Evolutionary conservation across 2,888 invertebrate genomes (phyloP).

Genomic region (Diaprepes abbreviatus): DNA sequence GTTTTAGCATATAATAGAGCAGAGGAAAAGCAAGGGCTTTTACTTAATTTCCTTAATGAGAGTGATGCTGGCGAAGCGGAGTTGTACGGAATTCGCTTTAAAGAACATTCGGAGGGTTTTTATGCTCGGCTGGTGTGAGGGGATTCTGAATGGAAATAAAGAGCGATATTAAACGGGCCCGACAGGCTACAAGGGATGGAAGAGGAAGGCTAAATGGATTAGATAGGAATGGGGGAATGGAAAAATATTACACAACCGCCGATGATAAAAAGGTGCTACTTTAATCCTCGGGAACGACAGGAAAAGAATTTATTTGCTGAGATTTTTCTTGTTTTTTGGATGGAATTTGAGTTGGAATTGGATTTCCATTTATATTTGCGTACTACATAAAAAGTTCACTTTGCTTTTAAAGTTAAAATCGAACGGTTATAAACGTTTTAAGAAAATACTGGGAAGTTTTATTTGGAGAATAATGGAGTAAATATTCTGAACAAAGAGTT

Average conservation of each 20-base stretch:
- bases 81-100: constrained; percentile 44
- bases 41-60: constrained; percentile 51
- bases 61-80: constrained; percentile 34
- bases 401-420: no score
- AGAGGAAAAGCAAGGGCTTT: constrained; percentile 40
- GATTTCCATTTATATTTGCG: not conserved
- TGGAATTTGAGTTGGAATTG: constrained; percentile 2
- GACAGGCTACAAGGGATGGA: constrained; percentile 59
- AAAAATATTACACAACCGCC: constrained; percentile 64
- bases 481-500: no score
- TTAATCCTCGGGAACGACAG: constrained; percentile 55
- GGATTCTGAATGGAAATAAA: constrained; percentile 59
- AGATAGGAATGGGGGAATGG: constrained; percentile 62
- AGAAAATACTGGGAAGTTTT: no score
- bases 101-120: constrained; percentile 42
- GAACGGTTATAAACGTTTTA: no score
- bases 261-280: constrained; percentile 64
- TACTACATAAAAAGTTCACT: no score
- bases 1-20: constrained; percentile 13
- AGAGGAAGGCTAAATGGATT: constrained; percentile 61
- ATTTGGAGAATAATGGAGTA: no score
- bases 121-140: constrained; percentile 37
- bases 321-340: constrained; percentile 22
- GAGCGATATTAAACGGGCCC: constrained; percentile 60
- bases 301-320: constrained; percentile 28